Evolutionary conservation across 1,140 invertebrate species (phyloP), one percentile per base, ranked within the genome.

Genomic region (Sinonovacula constricta): DNA sequence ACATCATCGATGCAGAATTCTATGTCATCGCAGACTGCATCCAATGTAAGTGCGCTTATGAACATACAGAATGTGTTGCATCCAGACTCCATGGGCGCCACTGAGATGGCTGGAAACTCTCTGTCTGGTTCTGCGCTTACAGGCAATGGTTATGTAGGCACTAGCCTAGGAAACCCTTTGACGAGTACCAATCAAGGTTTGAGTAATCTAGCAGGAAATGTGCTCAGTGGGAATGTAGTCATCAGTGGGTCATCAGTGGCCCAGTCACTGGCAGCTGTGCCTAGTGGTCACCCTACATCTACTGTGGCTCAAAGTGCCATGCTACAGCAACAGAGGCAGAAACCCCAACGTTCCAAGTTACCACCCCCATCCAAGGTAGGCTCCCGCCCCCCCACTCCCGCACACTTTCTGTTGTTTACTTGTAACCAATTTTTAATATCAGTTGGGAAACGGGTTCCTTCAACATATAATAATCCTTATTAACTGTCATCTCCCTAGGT

Each of bases 291-390:
- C 65, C 62, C 83, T 81, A 69, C 80, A 71, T 45, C 63, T 54
- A n/a, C 84, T 79, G 81, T 82, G 56, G 77, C 81, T 60, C 79
- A 81, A 60, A 70, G 62, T 36, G 74, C 79, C 31, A 69, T 72
- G 49, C 62, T 86, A 94, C 82, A 81, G 65, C 87, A 88, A 72
- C 88, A 90, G 72, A 83, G 95, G 93, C 90, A 92, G 90, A 91
- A 95, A 93, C 90, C 93, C 74, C 93, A 95, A 85, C 94, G 95
- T 83, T 94, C 95, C n/a, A 94, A 96, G 85, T 93, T 97, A 62
- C 96, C 96, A 66, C 96, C 95, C 54, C 96, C 96, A 18, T 97
- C 96, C 24, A 98, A 98, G 92, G 94, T 95, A 85, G 54, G 34
- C 57, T 28, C n/a, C n/a, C n/a, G n/a, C n/a, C n/a, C n/a, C n/a